phyloP scores from a whole-genome alignment of 2,113 vertebrate species.

The Syrmaticus mikado region DNA sequence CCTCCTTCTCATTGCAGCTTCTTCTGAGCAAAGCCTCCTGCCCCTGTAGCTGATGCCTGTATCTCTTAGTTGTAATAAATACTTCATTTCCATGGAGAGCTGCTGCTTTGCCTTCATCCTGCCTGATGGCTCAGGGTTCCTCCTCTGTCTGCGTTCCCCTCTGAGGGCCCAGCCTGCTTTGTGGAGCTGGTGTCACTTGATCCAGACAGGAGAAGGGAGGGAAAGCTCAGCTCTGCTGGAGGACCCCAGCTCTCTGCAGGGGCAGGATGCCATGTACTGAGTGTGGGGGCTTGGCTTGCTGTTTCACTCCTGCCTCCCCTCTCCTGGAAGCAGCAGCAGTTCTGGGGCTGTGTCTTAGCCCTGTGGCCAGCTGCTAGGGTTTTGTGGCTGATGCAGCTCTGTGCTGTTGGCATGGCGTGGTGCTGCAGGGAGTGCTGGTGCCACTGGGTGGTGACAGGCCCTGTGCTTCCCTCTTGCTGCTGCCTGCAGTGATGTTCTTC shows the following conservation, averaged over 20 bases:
- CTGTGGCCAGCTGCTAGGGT: neutral
- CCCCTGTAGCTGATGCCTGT: neutral
- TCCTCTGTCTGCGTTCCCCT: too few species aligned
- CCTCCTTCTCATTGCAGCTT: accelerated
- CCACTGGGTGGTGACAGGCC: neutral
- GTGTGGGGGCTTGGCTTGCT: accelerated
- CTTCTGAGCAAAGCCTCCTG: neutral
- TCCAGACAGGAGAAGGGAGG: neutral
- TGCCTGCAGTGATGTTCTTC: neutral
- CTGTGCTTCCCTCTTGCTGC: neutral
- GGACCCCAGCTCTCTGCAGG: accelerated
- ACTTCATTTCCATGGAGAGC: neutral
- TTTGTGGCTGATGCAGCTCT: neutral
- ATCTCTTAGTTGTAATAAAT: neutral
- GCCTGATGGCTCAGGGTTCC: neutral
- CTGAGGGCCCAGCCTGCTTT: neutral
- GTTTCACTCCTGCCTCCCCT: neutral
- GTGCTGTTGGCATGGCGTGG: neutral
- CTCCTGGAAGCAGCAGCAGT: neutral
- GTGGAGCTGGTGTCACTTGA: accelerated
- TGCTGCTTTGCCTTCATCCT: neutral
- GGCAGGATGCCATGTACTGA: accelerated
- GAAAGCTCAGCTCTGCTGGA: neutral
- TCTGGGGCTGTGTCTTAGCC: neutral
- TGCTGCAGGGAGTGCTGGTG: neutral